Conservation (phyloP, 2,797 vertebrate genomes). For the Xenopus petersii region DNA sequence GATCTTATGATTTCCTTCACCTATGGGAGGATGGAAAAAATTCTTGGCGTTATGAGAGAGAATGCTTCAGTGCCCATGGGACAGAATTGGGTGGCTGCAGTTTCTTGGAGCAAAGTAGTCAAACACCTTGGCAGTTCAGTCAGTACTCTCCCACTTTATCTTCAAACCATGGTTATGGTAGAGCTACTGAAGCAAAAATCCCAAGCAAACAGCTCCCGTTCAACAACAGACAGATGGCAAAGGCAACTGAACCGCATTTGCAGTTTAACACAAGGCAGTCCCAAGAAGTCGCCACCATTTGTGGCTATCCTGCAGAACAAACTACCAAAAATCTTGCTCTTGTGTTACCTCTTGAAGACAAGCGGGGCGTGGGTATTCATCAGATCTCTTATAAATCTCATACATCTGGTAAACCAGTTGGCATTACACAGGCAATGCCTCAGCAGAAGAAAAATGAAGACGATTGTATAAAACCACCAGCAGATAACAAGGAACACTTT, state of each 20-base stretch:
- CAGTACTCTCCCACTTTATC: constrained; percentile 5
- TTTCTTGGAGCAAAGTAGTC: constrained; percentile 17
- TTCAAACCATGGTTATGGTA: constrained; percentile 17
- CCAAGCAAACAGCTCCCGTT: constrained; percentile 51
- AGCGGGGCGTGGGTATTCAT: constrained; percentile 52
- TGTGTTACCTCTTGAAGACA: constrained; percentile 55
- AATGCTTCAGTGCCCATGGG: background rate
- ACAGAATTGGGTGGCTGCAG: constrained; percentile 4
- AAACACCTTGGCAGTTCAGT: background rate
- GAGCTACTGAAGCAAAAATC: constrained; percentile 37
- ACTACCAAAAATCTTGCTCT: constrained; percentile 52
- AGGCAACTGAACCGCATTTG: constrained; percentile 57
- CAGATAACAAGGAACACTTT: constrained; percentile 55
- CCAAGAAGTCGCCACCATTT: constrained; percentile 49
- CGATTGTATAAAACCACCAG: constrained; percentile 40
- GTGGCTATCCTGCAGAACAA: constrained; percentile 3
- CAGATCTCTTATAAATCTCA: constrained; percentile 45
- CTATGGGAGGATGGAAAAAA: constrained; percentile 57
- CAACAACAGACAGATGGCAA: constrained; percentile 54
- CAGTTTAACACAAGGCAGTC: constrained; percentile 55
- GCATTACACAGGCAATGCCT: constrained; percentile 64
- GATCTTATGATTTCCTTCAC: constrained; percentile 63
- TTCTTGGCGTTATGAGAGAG: constrained; percentile 20
- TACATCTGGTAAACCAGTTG: constrained; percentile 57
- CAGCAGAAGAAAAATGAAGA: constrained; percentile 52